A percentile compares a stretch with the other conserved stretches of the same genome.
Conservation (phyloP, 2,797 vertebrate genomes). For the Malacoraja senta region DNA sequence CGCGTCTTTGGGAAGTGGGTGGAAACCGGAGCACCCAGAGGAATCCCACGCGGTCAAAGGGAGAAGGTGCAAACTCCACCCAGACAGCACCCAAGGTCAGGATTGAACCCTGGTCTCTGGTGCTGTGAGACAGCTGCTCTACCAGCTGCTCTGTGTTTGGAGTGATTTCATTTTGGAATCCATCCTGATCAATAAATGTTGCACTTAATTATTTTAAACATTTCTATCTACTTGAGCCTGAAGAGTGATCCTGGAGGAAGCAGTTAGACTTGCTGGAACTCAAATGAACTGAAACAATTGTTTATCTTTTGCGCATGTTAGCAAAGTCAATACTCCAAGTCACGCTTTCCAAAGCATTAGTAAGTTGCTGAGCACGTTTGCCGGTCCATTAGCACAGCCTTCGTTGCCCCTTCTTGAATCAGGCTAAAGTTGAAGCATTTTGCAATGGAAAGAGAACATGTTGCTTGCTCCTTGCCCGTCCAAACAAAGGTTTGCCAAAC, state of each 20-base stretch:
- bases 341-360: neutral
- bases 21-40: too few species aligned
- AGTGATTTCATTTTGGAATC: neutral
- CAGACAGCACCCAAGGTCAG: too few species aligned
- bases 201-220: neutral
- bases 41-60: too few species aligned
- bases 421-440: neutral
- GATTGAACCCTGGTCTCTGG: too few species aligned
- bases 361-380: neutral
- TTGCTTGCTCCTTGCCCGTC: neutral
- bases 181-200: neutral
- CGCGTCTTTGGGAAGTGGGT: too few species aligned
- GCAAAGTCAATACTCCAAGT: neutral
- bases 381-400: neutral
- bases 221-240: neutral
- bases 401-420: neutral
- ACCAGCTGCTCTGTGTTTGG: neutral
- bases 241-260: too few species aligned
- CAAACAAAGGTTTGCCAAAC: conserved; percentile 11
- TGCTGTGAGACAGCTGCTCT: too few species aligned
- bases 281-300: neutral
- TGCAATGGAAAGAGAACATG: neutral
- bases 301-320: neutral
- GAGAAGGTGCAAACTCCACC: too few species aligned
- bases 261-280: neutral